Evolutionary conservation across 2,113 vertebrate genomes (phyloP).

Genomic region (Thunnus maccoyii): DNA sequence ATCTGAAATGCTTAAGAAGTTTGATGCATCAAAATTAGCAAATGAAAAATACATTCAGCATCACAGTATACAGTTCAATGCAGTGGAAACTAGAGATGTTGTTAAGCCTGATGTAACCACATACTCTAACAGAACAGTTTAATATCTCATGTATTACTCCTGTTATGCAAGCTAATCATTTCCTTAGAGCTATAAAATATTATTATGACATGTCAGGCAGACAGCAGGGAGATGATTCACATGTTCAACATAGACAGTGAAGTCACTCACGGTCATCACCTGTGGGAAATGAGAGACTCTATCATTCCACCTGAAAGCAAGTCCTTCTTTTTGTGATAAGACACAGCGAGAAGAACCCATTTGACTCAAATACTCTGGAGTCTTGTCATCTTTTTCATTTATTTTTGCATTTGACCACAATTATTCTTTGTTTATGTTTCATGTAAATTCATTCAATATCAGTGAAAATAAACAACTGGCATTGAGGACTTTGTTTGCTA

Average conservation of each 20-base stretch:
- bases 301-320: neutral
- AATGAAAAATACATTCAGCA: neutral
- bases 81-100: neutral
- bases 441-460: neutral
- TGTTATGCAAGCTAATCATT: conserved; percentile 9
- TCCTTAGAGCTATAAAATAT: neutral
- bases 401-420: neutral
- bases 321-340: neutral
- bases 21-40: neutral
- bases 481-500: neutral
- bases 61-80: neutral
- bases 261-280: neutral
- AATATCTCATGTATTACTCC: neutral
- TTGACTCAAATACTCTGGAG: no score
- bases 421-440: neutral
- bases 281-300: neutral
- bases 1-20: conserved; percentile 3
- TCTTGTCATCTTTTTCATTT: neutral
- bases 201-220: no score
- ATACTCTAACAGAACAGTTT: conserved; percentile 5
- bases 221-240: no score
- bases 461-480: neutral
- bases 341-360: neutral
- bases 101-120: neutral
- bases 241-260: no score